These are phyloP conservation scores for Sycobia sp. DNA, from an alignment of 1,140 invertebrate genomes.

Conservation along the genomic window DNA sequence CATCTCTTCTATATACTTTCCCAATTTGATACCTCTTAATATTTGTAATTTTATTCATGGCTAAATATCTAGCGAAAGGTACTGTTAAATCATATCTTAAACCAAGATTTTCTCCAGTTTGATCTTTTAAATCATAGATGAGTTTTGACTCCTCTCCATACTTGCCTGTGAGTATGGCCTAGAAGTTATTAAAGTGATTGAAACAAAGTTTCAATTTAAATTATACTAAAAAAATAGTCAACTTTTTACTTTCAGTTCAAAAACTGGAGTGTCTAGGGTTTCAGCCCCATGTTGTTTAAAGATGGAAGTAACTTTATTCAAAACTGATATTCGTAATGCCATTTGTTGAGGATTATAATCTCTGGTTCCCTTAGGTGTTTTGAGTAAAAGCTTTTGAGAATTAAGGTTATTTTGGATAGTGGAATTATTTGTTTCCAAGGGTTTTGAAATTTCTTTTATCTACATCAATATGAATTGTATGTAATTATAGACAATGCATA, in stretches of 20 bases:
- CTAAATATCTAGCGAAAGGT: constrained; percentile 95
- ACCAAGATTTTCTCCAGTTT: constrained; percentile 95
- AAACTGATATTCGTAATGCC: constrained; percentile 85
- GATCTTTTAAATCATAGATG: constrained; percentile 98
- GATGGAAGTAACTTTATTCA: constrained; percentile 86
- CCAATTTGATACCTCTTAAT: constrained; percentile 95
- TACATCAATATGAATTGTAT: too few relatives aligned
- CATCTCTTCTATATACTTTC: constrained; percentile 97
- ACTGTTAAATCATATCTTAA: constrained; percentile 91
- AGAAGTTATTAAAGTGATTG: constrained; percentile 43
- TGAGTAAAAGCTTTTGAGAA: constrained; percentile 81
- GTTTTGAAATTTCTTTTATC: constrained; percentile 81
- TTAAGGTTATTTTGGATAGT: constrained; percentile 63
- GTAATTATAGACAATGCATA: too few relatives aligned
- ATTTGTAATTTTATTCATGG: constrained; percentile 95
- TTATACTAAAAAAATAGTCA: constrained; percentile 1
- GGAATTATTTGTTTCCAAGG: constrained; percentile 79
- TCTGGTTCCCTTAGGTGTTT: constrained; percentile 94
- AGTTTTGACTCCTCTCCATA: constrained; percentile 99
- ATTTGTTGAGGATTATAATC: constrained; percentile 96
- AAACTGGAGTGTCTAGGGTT: constrained; percentile 99
- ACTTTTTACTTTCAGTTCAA: constrained; percentile 88
- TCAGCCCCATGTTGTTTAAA: constrained; percentile 99
- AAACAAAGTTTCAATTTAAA: too few relatives aligned
- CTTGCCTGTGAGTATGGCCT: constrained; percentile 98